phyloP scores from a whole-genome alignment of 1,140 invertebrate genomes.

The Papilio helenus region DNA sequence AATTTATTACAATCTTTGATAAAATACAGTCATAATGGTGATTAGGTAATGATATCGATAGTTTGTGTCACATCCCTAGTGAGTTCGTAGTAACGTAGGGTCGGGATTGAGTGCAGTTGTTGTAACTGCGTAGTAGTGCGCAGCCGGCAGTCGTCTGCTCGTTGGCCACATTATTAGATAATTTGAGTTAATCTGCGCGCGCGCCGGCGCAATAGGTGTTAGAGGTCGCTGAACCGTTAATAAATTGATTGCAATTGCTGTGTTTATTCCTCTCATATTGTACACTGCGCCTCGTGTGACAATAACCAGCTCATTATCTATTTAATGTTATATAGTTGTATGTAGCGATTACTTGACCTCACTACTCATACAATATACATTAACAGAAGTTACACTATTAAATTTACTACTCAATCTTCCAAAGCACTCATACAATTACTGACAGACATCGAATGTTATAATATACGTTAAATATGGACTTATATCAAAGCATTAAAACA shows the following conservation, averaged over 20 bases:
- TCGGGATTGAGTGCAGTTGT: background rate
- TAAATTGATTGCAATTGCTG: slow-evolving; percentile 51
- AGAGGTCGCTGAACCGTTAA: slow-evolving; percentile 60
- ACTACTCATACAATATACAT: background rate
- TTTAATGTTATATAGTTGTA: background rate
- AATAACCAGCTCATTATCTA: background rate
- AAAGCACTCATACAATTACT: too few relatives aligned
- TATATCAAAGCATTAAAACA: background rate
- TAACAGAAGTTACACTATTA: background rate
- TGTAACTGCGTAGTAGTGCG: slow-evolving; percentile 44
- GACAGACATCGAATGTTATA: too few relatives aligned
- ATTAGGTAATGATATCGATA: slow-evolving; percentile 8
- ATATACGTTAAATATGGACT: background rate
- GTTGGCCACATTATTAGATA: slow-evolving; percentile 63
- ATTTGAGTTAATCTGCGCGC: slow-evolving; percentile 61
- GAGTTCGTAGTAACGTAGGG: slow-evolving; percentile 34
- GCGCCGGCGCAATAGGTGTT: slow-evolving; percentile 58
- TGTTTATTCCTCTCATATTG: slow-evolving; percentile 29
- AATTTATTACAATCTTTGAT: background rate
- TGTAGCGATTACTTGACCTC: background rate
- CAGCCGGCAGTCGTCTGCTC: slow-evolving; percentile 46
- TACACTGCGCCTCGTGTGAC: background rate
- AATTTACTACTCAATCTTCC: background rate
- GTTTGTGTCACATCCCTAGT: slow-evolving; percentile 8
- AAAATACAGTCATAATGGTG: background rate